Evolutionary conservation across 2,888 invertebrate genomes (phyloP).

Genomic region (Eupithecia dodoneata): DNA sequence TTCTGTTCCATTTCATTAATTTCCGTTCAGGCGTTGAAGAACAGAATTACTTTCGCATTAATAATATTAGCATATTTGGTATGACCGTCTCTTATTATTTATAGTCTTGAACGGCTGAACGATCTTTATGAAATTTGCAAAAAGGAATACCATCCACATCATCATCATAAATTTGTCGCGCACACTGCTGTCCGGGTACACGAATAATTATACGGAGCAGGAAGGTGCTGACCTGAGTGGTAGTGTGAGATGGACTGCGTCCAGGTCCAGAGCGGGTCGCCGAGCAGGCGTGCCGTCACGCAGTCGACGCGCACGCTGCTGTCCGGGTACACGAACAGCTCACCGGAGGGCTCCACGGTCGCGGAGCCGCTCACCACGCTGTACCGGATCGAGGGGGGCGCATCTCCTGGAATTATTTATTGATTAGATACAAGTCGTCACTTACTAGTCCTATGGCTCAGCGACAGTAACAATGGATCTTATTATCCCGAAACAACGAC

Average conservation of each 20-base stretch:
- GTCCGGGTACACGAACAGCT: conserved; percentile 91
- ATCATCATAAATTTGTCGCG: conserved; percentile 64
- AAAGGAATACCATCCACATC: too few species aligned
- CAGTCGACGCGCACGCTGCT: conserved; percentile 93
- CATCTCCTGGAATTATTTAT: conserved; percentile 85
- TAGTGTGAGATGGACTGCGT: conserved; percentile 91
- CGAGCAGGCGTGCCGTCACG: conserved; percentile 88
- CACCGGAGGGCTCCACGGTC: conserved; percentile 91
- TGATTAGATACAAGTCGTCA: not conserved
- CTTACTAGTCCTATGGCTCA: not conserved
- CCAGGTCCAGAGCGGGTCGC: conserved; percentile 95
- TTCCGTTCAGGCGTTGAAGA: too few species aligned
- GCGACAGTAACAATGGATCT: not conserved
- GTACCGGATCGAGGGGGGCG: conserved; percentile 92
- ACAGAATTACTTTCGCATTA: too few species aligned
- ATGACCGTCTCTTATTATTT: too few species aligned
- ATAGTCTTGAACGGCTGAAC: too few species aligned
- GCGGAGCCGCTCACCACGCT: conserved; percentile 91
- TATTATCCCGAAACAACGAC: too few species aligned
- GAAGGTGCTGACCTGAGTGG: conserved; percentile 85
- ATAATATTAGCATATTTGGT: too few species aligned
- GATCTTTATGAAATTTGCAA: too few species aligned
- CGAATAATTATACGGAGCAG: conserved; percentile 78
- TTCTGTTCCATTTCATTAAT: too few species aligned
- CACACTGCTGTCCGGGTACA: conserved; percentile 91